A percentile compares a stretch with the other conserved stretches of the same genome.
These are phyloP conservation scores for Eclectus roratus DNA, from an alignment of 2,113 vertebrate genomes.

Conservation along the genomic window DNA sequence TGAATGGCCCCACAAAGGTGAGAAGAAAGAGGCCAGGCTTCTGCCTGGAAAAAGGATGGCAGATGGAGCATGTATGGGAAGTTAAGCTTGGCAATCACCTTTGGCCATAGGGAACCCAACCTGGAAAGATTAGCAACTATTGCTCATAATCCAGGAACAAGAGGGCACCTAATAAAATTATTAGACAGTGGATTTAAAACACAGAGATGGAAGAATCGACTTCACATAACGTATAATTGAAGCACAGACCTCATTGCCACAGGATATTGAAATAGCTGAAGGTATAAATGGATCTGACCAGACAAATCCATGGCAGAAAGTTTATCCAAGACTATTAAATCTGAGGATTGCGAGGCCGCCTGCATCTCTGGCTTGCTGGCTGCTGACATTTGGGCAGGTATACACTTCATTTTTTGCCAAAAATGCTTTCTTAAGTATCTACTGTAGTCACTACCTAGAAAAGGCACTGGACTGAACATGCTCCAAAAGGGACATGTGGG, in stretches of 20 bases:
- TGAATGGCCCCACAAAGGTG: neutral
- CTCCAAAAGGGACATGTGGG: neutral
- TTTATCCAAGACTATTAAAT: neutral
- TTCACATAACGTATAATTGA: neutral
- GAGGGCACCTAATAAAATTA: neutral
- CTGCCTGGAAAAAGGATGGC: neutral
- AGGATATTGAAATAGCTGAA: neutral
- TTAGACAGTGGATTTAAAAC: neutral
- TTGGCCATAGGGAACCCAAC: neutral
- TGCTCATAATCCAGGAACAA: neutral
- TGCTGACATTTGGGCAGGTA: neutral
- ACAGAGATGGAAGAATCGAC: neutral
- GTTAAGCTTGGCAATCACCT: neutral
- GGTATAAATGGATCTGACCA: neutral
- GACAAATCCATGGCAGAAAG: neutral
- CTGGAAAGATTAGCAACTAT: neutral
- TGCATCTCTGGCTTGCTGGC: neutral
- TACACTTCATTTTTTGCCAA: neutral
- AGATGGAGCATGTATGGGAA: accelerated
- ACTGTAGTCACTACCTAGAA: neutral
- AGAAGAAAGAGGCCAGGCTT: neutral
- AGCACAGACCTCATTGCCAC: neutral
- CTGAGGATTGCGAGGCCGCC: neutral
- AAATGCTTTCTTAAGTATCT: neutral
- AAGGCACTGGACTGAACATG: accelerated